Evolutionary conservation across 2,113 vertebrate species (phyloP).

Genomic region (Muntiacus reevesi): DNA sequence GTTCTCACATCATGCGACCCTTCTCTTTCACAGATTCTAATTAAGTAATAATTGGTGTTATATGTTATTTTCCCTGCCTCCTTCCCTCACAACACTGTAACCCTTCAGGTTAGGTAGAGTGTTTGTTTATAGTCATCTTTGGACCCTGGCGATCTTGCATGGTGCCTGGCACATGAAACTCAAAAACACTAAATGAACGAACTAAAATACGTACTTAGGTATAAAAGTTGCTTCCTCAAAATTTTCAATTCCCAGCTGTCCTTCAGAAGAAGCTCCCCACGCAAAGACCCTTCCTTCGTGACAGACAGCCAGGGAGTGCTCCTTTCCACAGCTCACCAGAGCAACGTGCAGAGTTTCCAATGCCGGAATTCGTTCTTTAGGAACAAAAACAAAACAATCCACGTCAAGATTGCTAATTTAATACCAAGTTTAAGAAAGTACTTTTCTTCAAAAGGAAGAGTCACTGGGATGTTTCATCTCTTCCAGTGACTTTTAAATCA

Average conservation of each 20-base stretch:
- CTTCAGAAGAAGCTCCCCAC: conserved; percentile 75
- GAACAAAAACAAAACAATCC: not conserved
- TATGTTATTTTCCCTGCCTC: not conserved
- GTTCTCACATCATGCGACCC: not conserved
- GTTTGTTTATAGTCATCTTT: not conserved
- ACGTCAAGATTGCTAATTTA: not conserved
- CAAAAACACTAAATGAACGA: not conserved
- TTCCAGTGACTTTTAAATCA: not conserved
- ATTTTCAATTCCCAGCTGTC: conserved; percentile 75
- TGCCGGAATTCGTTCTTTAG: conserved; percentile 62
- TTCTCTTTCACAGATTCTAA: not conserved
- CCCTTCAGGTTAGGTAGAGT: not conserved
- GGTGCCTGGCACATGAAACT: not conserved
- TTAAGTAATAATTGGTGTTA: not conserved
- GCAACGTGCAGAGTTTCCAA: conserved; percentile 19
- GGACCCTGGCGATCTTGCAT: not conserved
- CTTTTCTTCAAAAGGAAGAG: not conserved
- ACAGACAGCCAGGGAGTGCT: conserved; percentile 73
- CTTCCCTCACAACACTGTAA: not conserved
- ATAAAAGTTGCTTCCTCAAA: conserved; percentile 18
- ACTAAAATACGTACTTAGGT: conserved; percentile 64
- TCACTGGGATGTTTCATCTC: not conserved
- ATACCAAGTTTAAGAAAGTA: not conserved
- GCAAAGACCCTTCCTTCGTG: conserved; percentile 71
- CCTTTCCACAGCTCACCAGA: conserved; percentile 74